A percentile compares a stretch with the other conserved stretches of the same genome.
Evolutionary conservation across 1,140 invertebrate genomes (phyloP).

Genomic region (Drosophila bocqueti): DNA sequence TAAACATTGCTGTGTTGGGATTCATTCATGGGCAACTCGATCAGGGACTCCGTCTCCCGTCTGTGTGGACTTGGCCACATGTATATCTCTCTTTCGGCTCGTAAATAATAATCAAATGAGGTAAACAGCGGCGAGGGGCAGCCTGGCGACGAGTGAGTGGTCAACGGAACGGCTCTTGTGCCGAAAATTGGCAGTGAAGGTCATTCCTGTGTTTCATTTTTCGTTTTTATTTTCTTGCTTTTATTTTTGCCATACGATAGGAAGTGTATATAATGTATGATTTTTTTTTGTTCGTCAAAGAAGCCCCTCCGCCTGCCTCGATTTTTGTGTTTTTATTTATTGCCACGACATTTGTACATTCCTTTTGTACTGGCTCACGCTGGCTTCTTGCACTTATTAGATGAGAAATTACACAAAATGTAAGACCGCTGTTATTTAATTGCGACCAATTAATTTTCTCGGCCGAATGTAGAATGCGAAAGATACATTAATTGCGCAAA

Average conservation of each 20-base stretch:
- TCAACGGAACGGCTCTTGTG: slow-evolving; percentile 26
- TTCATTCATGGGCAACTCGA: slow-evolving; percentile 49
- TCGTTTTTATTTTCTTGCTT: slow-evolving; percentile 31
- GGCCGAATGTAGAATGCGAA: slow-evolving; percentile 31
- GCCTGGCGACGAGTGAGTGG: slow-evolving; percentile 10
- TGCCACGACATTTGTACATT: slow-evolving; percentile 77
- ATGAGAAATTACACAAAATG: slow-evolving; percentile 75
- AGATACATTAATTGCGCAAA: slow-evolving; percentile 27
- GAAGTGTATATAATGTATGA: slow-evolving; percentile 16
- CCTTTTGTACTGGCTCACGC: slow-evolving; percentile 50
- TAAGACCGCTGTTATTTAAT: slow-evolving; percentile 75
- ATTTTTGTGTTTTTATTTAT: slow-evolving; percentile 63
- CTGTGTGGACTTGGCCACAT: neutral
- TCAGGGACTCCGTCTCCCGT: slow-evolving; percentile 14
- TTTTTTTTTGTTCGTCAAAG: slow-evolving; percentile 25
- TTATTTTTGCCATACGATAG: slow-evolving; percentile 21
- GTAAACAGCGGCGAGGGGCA: slow-evolving; percentile 13
- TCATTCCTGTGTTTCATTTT: slow-evolving; percentile 52
- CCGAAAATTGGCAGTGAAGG: slow-evolving; percentile 62
- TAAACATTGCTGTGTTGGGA: slow-evolving; percentile 19
- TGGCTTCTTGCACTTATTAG: slow-evolving; percentile 57
- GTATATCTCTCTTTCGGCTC: slow-evolving; percentile 4
- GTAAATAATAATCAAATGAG: slow-evolving; percentile 40
- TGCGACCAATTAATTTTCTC: slow-evolving; percentile 65
- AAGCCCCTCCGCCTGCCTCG: slow-evolving; percentile 2